Evolutionary conservation across 37 sponge, comb jelly and placozoan species (phyloP).

Genomic region (Eunapius fragilis): DNA sequence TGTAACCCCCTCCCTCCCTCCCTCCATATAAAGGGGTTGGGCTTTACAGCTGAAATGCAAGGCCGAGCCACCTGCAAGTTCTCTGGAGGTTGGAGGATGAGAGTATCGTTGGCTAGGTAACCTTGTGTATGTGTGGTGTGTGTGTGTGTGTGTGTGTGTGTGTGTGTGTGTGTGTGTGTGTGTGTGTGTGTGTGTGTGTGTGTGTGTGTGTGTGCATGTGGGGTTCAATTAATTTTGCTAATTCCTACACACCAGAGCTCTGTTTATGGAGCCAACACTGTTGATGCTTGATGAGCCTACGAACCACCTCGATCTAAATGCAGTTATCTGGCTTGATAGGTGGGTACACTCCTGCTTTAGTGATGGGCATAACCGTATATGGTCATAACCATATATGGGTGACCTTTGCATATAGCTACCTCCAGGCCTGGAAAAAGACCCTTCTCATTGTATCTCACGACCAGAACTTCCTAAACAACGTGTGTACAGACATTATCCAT

Average conservation of each 20-base stretch:
- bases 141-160: too few species aligned
- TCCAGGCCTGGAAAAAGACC: slow-evolving; percentile 99
- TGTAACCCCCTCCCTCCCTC: not conserved
- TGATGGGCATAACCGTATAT: too few species aligned
- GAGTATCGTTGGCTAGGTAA: slow-evolving; percentile 98
- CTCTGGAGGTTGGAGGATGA: slow-evolving; percentile 99
- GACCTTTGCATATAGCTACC: slow-evolving; percentile 73
- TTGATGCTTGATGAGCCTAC: slow-evolving; percentile 98
- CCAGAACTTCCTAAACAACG: slow-evolving; percentile 97
- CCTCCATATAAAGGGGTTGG: slow-evolving; percentile 85
- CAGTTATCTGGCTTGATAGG: slow-evolving; percentile 99
- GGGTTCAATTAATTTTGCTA: too few species aligned
- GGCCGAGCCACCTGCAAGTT: slow-evolving; percentile 88
- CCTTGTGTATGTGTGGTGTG: too few species aligned
- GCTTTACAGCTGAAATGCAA: slow-evolving; percentile 97
- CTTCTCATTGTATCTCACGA: slow-evolving; percentile 97
- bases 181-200: too few species aligned
- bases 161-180: too few species aligned
- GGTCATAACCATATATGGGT: too few species aligned
- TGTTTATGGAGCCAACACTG: slow-evolving; percentile 98
- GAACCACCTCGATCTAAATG: slow-evolving; percentile 98
- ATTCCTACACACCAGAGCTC: slow-evolving; percentile 76
- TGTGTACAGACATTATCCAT: slow-evolving; percentile 97
- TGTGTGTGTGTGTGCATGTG: too few species aligned
- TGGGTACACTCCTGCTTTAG: too few species aligned